phyloP scores from a whole-genome alignment of 1,140 invertebrate species.

The Drosophila prosaltans region DNA sequence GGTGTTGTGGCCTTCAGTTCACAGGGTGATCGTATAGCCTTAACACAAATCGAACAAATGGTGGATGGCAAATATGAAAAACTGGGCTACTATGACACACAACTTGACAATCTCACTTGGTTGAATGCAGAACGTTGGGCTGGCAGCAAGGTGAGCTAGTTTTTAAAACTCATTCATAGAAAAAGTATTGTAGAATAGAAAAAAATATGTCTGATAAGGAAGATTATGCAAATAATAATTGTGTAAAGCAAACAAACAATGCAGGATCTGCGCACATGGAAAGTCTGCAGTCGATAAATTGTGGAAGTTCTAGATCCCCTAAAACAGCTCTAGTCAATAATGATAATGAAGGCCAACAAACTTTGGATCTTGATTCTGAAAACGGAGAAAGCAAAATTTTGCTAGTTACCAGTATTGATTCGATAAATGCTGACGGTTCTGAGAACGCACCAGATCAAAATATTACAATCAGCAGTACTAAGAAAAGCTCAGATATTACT shows the following conservation, averaged over 20 bases:
- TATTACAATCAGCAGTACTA: too few species aligned
- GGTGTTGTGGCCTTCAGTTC: slow-evolving; percentile 97
- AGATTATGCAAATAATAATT: not conserved
- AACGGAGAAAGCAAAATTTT: too few species aligned
- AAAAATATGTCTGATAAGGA: slow-evolving; percentile 38
- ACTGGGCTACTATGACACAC: slow-evolving; percentile 98
- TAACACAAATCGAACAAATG: slow-evolving; percentile 99
- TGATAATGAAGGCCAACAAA: too few species aligned
- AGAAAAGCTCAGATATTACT: too few species aligned
- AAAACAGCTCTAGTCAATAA: too few species aligned
- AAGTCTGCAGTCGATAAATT: not conserved
- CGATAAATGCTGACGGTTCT: too few species aligned
- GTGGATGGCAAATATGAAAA: slow-evolving; percentile 96
- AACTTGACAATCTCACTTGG: slow-evolving; percentile 97
- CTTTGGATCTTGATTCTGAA: too few species aligned
- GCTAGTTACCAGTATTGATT: too few species aligned
- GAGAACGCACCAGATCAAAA: too few species aligned
- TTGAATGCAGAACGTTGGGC: slow-evolving; percentile 94
- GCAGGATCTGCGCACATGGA: not conserved
- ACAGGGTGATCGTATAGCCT: slow-evolving; percentile 98
- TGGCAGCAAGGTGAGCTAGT: slow-evolving; percentile 85
- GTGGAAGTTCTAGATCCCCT: not conserved
- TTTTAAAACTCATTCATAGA: slow-evolving; percentile 5
- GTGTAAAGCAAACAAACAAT: not conserved
- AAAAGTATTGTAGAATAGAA: not conserved